Evolutionary conservation across 2,113 vertebrate genomes (phyloP).

Genomic region (Corvus hawaiiensis): DNA sequence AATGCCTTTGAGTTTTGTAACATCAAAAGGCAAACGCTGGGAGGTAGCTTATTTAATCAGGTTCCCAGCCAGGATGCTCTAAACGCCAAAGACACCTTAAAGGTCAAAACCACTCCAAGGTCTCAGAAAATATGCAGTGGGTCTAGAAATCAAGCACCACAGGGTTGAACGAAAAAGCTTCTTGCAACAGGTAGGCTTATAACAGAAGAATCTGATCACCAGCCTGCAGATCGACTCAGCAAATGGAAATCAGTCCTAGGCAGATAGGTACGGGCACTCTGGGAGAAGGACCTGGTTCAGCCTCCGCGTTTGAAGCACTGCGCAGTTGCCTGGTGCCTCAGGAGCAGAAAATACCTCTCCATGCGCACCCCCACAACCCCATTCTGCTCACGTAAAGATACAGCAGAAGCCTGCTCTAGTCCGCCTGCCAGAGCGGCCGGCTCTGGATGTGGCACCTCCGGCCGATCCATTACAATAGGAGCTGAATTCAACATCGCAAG

Average conservation of each 20-base stretch:
- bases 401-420: not conserved
- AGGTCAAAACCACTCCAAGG: conserved; percentile 10
- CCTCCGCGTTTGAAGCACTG: not conserved
- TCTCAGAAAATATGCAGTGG: not conserved
- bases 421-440: not conserved
- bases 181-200: conserved; percentile 6
- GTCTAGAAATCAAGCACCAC: not conserved
- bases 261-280: not conserved
- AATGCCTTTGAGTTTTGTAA: conserved; percentile 46
- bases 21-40: conserved; percentile 43
- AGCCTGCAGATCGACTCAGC: not conserved
- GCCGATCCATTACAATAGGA: not conserved
- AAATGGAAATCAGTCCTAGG: not conserved
- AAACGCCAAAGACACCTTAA: not conserved
- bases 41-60: conserved; percentile 31
- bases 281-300: conserved; percentile 1
- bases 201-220: not conserved
- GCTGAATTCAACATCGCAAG: not conserved
- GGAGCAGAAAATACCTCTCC: not conserved
- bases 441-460: not conserved
- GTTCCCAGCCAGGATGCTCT: conserved; percentile 43
- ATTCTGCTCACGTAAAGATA: conserved; percentile 37
- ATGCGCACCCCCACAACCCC: not conserved
- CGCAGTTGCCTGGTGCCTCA: conserved; percentile 20
- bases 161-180: not conserved